phyloP scores from a whole-genome alignment of 2,888 invertebrate genomes.

The Siphonodentalium dalli region DNA sequence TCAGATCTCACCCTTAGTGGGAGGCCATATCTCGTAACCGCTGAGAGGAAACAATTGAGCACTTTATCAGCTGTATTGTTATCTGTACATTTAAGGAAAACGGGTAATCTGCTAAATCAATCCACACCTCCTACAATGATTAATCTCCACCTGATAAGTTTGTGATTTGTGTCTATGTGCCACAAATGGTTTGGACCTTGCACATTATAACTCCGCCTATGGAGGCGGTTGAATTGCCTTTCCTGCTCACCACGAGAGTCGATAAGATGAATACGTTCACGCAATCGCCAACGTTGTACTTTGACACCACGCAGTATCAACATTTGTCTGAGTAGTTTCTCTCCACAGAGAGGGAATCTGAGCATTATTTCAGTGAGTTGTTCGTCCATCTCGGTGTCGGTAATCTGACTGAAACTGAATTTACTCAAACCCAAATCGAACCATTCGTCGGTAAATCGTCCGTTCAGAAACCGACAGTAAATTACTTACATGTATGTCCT shows the following conservation, averaged over 20 bases:
- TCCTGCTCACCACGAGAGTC: neutral
- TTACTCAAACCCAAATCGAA: constrained; percentile 3
- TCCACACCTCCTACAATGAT: constrained; percentile 8
- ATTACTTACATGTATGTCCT: too few relatives aligned
- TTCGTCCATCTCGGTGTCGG: neutral
- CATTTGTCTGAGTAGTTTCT: constrained; percentile 6
- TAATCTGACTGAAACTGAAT: neutral
- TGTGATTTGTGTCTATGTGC: constrained; percentile 15
- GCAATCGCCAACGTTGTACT: constrained; percentile 1
- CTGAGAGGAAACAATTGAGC: neutral
- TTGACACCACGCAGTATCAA: neutral
- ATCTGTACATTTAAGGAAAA: constrained; percentile 4
- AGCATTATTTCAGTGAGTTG: neutral
- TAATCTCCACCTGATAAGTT: constrained; percentile 10
- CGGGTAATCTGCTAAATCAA: neutral
- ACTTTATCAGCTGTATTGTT: constrained; percentile 3
- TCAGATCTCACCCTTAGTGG: constrained; percentile 2
- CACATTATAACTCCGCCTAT: constrained; percentile 4
- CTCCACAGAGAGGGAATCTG: neutral
- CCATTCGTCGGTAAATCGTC: neutral
- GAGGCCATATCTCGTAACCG: neutral
- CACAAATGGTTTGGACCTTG: constrained; percentile 7
- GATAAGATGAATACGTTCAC: constrained; percentile 6
- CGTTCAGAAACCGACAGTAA: constrained; percentile 3
- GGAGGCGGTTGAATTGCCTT: neutral